Evolutionary conservation across 2,888 invertebrate species (phyloP).

Genomic region (Polietes domitor): DNA sequence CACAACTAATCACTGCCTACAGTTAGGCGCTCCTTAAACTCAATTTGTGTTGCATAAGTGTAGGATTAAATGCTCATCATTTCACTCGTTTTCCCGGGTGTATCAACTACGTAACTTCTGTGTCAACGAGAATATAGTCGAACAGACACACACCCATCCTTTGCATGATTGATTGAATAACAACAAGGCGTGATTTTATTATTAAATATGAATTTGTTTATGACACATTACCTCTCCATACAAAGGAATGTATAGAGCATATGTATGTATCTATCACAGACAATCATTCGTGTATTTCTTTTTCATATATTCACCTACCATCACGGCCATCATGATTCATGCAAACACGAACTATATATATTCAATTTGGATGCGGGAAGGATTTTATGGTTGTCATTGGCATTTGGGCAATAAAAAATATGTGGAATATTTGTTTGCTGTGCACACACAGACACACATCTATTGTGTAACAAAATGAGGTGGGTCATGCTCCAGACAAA

Average conservation of each 20-base stretch:
- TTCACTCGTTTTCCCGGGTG: background rate
- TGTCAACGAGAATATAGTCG: background rate
- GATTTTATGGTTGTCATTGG: too few relatives aligned
- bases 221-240: background rate
- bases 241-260: background rate
- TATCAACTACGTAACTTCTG: background rate
- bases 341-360: background rate
- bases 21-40: background rate
- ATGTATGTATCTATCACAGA: background rate
- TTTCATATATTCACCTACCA: background rate
- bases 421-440: too few relatives aligned
- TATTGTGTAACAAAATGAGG: too few relatives aligned
- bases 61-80: background rate
- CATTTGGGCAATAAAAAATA: too few relatives aligned
- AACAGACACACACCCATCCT: background rate
- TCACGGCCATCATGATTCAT: background rate
- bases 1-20: background rate
- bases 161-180: constrained; percentile 17
- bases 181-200: constrained; percentile 36
- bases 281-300: background rate
- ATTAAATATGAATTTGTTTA: constrained; percentile 10
- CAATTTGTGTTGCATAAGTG: background rate
- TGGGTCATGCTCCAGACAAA: too few relatives aligned
- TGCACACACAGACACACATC: too few relatives aligned
- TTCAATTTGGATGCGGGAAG: background rate